These are phyloP conservation scores for Pantelozetes paolii DNA, from an alignment of 2,888 invertebrate genomes.

Conservation along the genomic window DNA sequence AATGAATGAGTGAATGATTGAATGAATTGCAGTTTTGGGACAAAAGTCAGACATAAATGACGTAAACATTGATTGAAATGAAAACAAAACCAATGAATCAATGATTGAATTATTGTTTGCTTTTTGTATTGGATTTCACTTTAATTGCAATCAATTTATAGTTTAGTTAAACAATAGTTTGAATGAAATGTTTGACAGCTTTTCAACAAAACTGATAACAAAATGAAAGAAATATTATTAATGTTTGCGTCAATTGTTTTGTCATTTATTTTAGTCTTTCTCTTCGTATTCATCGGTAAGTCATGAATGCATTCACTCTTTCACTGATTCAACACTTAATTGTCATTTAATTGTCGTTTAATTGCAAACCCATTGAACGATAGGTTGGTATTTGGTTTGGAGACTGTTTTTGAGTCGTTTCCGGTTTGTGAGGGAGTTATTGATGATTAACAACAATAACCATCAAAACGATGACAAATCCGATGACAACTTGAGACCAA, in stretches of 20 bases:
- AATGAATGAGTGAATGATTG: too few species aligned
- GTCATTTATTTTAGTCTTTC: conserved; percentile 39
- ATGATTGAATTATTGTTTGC: too few species aligned
- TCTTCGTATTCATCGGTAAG: conserved; percentile 41
- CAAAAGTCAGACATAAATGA: neutral
- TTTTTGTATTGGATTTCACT: neutral
- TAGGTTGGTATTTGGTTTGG: conserved; percentile 51
- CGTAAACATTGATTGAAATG: neutral
- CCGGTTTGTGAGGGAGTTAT: conserved; percentile 52
- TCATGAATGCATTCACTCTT: neutral
- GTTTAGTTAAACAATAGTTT: neutral
- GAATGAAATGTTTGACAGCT: neutral
- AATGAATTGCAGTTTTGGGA: neutral
- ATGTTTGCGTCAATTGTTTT: conserved; percentile 46
- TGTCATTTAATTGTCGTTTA: neutral
- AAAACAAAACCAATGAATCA: neutral
- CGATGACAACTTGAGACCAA: neutral
- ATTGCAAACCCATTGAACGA: neutral
- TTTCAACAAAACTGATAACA: neutral
- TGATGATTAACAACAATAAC: conserved; percentile 45
- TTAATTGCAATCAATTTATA: neutral
- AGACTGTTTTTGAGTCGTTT: conserved; percentile 52
- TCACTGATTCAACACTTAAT: neutral
- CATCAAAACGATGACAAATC: neutral
- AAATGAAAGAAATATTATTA: conserved; percentile 26